Evolutionary conservation across 2,113 vertebrate genomes (phyloP), one percentile per base, ranked within the genome.

Genomic region (Sarotherodon lohbergeri): DNA sequence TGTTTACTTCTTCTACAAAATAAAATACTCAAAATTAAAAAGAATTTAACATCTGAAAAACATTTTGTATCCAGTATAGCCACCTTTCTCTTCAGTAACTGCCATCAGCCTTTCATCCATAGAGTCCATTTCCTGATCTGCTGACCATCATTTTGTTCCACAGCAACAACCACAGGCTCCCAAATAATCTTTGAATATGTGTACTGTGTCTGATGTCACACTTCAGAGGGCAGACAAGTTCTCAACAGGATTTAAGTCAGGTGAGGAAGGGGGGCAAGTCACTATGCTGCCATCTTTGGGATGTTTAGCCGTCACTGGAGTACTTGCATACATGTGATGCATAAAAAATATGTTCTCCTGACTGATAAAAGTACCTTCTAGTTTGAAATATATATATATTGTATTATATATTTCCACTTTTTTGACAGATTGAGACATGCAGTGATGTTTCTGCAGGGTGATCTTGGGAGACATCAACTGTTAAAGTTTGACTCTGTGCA

Each of bases 391-490:
- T 56, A 24, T 56, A 24, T 56, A 24, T 55, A 22, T 11, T 54
- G 19, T 22, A 22, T 22, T 55, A 54, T n/a, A 54, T 3, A 55
- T 55, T 24, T 55, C 1, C 0, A 0, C 34, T 24, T 12, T 24
- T 55, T 24, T 55, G 54, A 55, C 54, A 55, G n/a, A 24, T 7
- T 56, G 54, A 56, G 54, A 56, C 54, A 24, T 56, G n/a, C 54
- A 56, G 54, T 56, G n/a, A 56, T 24, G 54, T 56, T 56, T 56
- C 54, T 24, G 10, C 54, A 56, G 6, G 54, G n/a, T 24, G 54
- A 56, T 56, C n/a, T 56, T 56, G 24, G 10, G 54, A 56, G 54
- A 56, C 54, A 56, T 56, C n/a, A n/a, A 11, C n/a, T 56, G 54
- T 56, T 24, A 12, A 56, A 24, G 54, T 56, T 7, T 56, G 54